phyloP scores from a whole-genome alignment of 2,888 invertebrate species.

The Magallana nippona region DNA sequence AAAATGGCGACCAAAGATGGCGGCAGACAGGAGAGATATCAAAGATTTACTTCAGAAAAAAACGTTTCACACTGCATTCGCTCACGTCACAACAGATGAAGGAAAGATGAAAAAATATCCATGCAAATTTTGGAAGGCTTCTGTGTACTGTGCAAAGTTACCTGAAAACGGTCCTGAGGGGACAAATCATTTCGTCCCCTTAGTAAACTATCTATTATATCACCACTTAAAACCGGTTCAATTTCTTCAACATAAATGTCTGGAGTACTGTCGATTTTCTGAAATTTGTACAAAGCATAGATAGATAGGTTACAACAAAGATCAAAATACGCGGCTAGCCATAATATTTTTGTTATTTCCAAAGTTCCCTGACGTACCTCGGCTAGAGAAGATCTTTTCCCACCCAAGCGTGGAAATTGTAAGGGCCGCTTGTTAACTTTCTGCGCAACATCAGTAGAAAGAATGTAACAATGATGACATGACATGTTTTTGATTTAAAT shows the following conservation, averaged over 20 bases:
- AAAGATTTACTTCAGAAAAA: background rate
- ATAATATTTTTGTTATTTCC: too few relatives aligned
- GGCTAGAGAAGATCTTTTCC: background rate
- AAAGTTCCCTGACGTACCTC: background rate
- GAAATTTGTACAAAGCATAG: slow-evolving; percentile 18
- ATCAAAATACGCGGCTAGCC: too few relatives aligned
- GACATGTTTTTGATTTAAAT: too few relatives aligned
- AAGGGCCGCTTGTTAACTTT: slow-evolving; percentile 23
- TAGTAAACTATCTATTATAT: slow-evolving; percentile 17
- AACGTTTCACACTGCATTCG: slow-evolving; percentile 11
- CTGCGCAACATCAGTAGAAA: slow-evolving; percentile 8
- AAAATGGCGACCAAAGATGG: slow-evolving; percentile 27
- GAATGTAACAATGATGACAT: background rate
- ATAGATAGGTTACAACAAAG: background rate
- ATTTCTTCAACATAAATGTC: slow-evolving; percentile 16
- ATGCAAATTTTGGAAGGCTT: background rate
- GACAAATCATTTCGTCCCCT: background rate
- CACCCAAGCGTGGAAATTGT: slow-evolving; percentile 33
- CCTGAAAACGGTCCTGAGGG: background rate
- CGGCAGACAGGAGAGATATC: slow-evolving; percentile 22
- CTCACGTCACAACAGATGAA: slow-evolving; percentile 5
- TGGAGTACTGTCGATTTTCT: slow-evolving; percentile 3
- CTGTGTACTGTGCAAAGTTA: background rate
- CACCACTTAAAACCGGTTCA: slow-evolving; percentile 4
- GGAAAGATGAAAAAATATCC: slow-evolving; percentile 7